phyloP scores from a whole-genome alignment of 2,113 vertebrate genomes.

The Stigmatopora nigra region DNA sequence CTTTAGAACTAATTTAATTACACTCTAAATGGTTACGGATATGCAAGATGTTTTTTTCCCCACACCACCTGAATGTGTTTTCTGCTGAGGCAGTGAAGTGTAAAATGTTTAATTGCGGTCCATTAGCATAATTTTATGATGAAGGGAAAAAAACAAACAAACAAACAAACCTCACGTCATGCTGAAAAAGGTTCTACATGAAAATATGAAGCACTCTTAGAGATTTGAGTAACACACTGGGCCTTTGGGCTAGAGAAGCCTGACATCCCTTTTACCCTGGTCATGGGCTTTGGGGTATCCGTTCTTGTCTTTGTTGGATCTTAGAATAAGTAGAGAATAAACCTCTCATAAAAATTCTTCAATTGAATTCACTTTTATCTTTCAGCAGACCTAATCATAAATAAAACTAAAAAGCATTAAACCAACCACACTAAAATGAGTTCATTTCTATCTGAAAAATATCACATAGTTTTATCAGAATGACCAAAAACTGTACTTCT shows the following conservation, averaged over 20 bases:
- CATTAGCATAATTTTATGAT: background rate
- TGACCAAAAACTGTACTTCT: constrained; percentile 5
- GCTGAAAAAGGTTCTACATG: background rate
- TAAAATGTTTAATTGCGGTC: background rate
- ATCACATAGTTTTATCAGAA: background rate
- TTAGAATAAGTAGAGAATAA: background rate
- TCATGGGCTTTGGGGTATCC: background rate
- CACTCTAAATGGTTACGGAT: no score
- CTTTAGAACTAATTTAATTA: background rate
- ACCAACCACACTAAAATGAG: background rate
- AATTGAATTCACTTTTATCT: background rate
- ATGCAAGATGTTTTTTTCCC: background rate
- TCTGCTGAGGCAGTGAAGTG: background rate
- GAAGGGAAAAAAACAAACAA: background rate
- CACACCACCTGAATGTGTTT: background rate
- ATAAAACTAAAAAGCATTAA: background rate
- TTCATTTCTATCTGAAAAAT: background rate
- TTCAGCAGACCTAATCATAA: background rate
- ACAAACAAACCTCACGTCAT: no score
- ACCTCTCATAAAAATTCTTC: background rate
- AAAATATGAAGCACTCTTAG: background rate
- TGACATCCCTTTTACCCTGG: background rate
- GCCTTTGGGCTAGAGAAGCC: background rate
- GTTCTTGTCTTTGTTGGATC: background rate
- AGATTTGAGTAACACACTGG: background rate